A percentile compares a stretch with the other conserved stretches of the same genome.
These are phyloP conservation scores for Arenaria interpres DNA, from an alignment of 2,113 vertebrate genomes.

Conservation along the genomic window DNA sequence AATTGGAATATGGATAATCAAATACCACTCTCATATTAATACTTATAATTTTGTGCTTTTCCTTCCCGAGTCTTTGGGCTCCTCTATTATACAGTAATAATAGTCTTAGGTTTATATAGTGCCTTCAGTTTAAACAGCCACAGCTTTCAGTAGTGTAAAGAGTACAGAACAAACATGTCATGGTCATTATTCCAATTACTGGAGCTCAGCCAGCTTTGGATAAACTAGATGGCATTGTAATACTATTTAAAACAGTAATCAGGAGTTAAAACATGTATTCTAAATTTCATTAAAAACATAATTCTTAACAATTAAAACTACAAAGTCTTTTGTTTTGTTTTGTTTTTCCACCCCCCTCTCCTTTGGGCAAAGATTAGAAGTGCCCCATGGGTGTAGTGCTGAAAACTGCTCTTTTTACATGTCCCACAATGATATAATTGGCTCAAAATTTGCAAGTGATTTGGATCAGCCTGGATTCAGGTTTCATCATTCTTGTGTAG, in stretches of 20 bases:
- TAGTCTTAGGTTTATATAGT: neutral
- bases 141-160: neutral
- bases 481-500: neutral
- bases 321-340: neutral
- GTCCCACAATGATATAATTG: neutral
- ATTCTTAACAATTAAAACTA: neutral
- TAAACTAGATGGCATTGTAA: neutral
- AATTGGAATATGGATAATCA: neutral
- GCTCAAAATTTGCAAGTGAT: neutral
- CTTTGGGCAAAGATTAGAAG: neutral
- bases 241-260: neutral
- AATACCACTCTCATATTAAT: neutral
- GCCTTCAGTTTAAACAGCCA: neutral
- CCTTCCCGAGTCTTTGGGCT: neutral
- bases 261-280: neutral
- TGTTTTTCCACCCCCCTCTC: too few species aligned
- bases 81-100: neutral
- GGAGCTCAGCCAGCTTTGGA: neutral
- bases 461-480: neutral
- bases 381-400: neutral
- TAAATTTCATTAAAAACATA: neutral
- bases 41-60: neutral
- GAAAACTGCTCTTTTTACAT: neutral
- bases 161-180: neutral
- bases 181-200: neutral